Evolutionary conservation across 2,797 vertebrate species (phyloP).

Genomic region (Microchirus variegatus): DNA sequence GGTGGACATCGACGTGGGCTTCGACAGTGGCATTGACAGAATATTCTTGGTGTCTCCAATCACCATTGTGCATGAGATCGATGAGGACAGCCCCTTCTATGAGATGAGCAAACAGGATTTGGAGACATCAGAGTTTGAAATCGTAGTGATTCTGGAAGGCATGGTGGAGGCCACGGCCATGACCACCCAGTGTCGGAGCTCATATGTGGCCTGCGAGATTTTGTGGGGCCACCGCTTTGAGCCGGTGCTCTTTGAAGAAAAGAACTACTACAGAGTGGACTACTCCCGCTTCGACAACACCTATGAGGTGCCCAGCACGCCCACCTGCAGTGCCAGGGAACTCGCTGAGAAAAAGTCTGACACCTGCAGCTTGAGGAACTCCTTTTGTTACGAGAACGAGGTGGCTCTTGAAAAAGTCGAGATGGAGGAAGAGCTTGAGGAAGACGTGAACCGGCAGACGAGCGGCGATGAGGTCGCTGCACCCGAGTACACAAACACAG

Average conservation of each 20-base stretch:
- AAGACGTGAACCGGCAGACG: constrained; percentile 47
- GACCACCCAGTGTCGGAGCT: constrained; percentile 97
- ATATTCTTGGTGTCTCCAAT: constrained; percentile 96
- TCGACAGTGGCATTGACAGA: constrained; percentile 94
- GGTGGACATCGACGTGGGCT: constrained; percentile 94
- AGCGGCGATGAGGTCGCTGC: constrained; percentile 50
- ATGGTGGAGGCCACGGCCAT: constrained; percentile 98
- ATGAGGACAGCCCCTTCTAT: constrained; percentile 94
- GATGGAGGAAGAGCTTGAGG: constrained; percentile 81
- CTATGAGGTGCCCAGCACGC: constrained; percentile 94
- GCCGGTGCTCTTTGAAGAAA: constrained; percentile 95
- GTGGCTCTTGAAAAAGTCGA: constrained; percentile 95
- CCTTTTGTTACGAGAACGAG: constrained; percentile 98
- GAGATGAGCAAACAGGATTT: constrained; percentile 92
- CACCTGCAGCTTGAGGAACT: constrained; percentile 87
- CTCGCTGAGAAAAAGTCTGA: constrained; percentile 91
- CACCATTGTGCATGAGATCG: constrained; percentile 95
- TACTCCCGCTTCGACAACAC: constrained; percentile 96
- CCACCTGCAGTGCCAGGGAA: constrained; percentile 93
- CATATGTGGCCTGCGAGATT: constrained; percentile 92
- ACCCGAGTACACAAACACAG: constrained; percentile 85
- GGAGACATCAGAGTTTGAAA: constrained; percentile 94
- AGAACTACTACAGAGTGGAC: constrained; percentile 96
- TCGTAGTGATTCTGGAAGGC: constrained; percentile 95
- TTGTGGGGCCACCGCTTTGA: constrained; percentile 97